A percentile compares a stretch with the other conserved stretches of the same genome.
Evolutionary conservation across 2,113 vertebrate genomes (phyloP).

Genomic region (Hypanus sabinus): DNA sequence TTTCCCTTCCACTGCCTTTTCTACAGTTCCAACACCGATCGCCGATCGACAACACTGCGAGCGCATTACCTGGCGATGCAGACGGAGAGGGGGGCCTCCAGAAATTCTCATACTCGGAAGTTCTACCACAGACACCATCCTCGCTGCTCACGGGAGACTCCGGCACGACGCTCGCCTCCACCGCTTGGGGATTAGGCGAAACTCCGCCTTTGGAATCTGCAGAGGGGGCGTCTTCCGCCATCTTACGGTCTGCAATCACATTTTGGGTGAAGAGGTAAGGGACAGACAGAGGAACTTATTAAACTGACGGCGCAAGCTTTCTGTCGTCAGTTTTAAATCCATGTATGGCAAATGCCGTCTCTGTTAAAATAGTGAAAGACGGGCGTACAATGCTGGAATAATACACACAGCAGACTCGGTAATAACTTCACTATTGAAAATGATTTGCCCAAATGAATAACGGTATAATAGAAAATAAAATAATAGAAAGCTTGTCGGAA

Average conservation of each 20-base stretch:
- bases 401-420: background rate
- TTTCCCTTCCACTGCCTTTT: conserved; percentile 44
- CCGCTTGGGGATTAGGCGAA: conserved; percentile 63
- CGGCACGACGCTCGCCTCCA: conserved; percentile 60
- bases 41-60: background rate
- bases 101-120: conserved; percentile 78
- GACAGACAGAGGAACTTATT: background rate
- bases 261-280: background rate
- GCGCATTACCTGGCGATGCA: conserved; percentile 74
- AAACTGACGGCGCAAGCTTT: background rate
- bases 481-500: background rate
- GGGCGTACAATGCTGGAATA: background rate
- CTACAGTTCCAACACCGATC: conserved; percentile 46
- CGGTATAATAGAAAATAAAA: background rate
- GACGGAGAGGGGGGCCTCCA: conserved; percentile 95
- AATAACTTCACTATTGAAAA: background rate
- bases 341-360: background rate
- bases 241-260: conserved; percentile 49
- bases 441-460: background rate
- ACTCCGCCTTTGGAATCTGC: conserved; percentile 52
- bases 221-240: conserved; percentile 47
- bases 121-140: conserved; percentile 65
- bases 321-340: conserved; percentile 10
- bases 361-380: background rate
- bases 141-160: conserved; percentile 73